Conservation (phyloP, 2,888 invertebrate genomes). For the Drosophila sordidapex region DNA sequence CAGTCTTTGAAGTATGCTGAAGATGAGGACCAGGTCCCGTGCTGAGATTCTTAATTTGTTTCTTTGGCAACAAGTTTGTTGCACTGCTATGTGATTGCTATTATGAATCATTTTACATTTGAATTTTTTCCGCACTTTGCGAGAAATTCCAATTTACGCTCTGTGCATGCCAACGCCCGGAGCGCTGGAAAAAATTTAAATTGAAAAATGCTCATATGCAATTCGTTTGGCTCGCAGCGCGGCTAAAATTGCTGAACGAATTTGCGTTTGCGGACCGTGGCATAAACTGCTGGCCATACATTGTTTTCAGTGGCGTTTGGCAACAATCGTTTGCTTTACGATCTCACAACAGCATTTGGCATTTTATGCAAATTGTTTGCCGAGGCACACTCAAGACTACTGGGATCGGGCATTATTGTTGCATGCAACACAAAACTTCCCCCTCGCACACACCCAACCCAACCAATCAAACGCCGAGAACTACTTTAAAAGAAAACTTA, state of each 20-base stretch:
- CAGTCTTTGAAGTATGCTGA: slow-evolving; percentile 22
- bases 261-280: slow-evolving; percentile 51
- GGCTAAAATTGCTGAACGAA: slow-evolving; percentile 56
- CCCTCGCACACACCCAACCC: not conserved
- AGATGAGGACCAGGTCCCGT: slow-evolving; percentile 14
- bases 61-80: slow-evolving; percentile 54
- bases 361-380: slow-evolving; percentile 74
- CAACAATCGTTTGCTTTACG: slow-evolving; percentile 73
- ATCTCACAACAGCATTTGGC: slow-evolving; percentile 70
- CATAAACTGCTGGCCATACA: slow-evolving; percentile 52
- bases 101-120: slow-evolving; percentile 44
- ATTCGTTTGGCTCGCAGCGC: slow-evolving; percentile 63
- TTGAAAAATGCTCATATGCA: slow-evolving; percentile 76
- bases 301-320: slow-evolving; percentile 62
- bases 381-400: slow-evolving; percentile 33
- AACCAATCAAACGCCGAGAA: not conserved
- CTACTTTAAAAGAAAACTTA: slow-evolving; percentile 67
- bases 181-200: slow-evolving; percentile 65
- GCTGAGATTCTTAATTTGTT: slow-evolving; percentile 9
- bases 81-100: slow-evolving; percentile 21
- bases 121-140: slow-evolving; percentile 36
- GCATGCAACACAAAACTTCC: slow-evolving; percentile 28
- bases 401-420: slow-evolving; percentile 56
- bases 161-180: slow-evolving; percentile 34
- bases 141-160: slow-evolving; percentile 59